Percentiles rank a stretch among this genome's conserved stretches.
These are phyloP conservation scores for Hoplodrina ambigua DNA, from an alignment of 2,888 invertebrate species.

Conservation along the genomic window DNA sequence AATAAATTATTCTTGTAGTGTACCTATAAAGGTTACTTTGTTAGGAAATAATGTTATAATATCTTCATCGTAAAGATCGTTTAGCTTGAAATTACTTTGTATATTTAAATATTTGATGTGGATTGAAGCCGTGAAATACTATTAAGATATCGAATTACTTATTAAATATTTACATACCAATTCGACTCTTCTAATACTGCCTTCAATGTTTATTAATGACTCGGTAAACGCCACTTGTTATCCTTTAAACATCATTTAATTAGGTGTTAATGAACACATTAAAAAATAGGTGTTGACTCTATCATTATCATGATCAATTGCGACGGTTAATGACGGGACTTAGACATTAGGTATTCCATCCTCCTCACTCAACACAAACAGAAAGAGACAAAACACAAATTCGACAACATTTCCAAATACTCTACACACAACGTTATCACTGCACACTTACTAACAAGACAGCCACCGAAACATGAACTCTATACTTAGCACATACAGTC, in stretches of 20 bases:
- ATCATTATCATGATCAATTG: conserved; percentile 56
- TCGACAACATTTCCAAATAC: conserved; percentile 64
- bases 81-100: conserved; percentile 52
- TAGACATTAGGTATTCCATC: conserved; percentile 62
- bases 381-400: conserved; percentile 59
- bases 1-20: conserved; percentile 56
- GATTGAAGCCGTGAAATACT: conserved; percentile 35
- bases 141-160: conserved; percentile 31
- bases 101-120: conserved; percentile 52
- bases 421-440: conserved; percentile 67
- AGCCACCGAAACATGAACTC: conserved; percentile 64
- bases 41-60: conserved; percentile 53
- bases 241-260: conserved; percentile 32
- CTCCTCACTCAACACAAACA: conserved; percentile 51
- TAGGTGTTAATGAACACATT: conserved; percentile 47
- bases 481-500: conserved; percentile 69
- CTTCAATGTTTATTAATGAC: conserved; percentile 33
- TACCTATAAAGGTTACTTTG: conserved; percentile 56
- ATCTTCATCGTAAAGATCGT: conserved; percentile 45
- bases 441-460: conserved; percentile 64
- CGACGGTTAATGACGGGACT: conserved; percentile 67
- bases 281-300: conserved; percentile 40
- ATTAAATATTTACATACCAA: conserved; percentile 45
- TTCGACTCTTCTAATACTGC: conserved; percentile 20
- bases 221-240: conserved; percentile 25